Evolutionary conservation across 35 echinoderm and acorn worm species (phyloP).

Genomic region (Nesometra sesokonis): DNA sequence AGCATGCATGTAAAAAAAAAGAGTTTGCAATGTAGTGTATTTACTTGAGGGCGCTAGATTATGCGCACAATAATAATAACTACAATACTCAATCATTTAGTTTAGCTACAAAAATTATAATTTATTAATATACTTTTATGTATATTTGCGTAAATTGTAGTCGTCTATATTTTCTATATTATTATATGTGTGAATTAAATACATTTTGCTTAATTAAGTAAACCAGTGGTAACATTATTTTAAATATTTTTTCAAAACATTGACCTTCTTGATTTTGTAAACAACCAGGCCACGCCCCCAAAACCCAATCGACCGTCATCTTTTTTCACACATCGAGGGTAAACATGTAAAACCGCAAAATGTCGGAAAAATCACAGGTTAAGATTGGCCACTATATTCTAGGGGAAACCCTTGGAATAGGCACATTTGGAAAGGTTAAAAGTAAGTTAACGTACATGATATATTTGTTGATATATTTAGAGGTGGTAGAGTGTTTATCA

Average conservation of each 20-base stretch:
- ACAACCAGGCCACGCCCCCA: not conserved
- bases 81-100: too few relatives aligned
- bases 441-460: slow-evolving; percentile 75
- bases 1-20: too few relatives aligned
- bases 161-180: too few relatives aligned
- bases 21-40: too few relatives aligned
- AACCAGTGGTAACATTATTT: too few relatives aligned
- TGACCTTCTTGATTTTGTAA: not conserved
- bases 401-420: slow-evolving; percentile 91
- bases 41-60: too few relatives aligned
- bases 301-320: not conserved
- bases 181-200: too few relatives aligned
- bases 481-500: not conserved
- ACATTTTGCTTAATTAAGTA: too few relatives aligned
- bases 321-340: not conserved
- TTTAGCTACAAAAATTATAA: too few relatives aligned
- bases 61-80: too few relatives aligned
- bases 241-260: not conserved
- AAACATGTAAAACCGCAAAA: not conserved
- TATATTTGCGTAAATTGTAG: too few relatives aligned
- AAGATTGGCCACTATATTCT: slow-evolving; percentile 94
- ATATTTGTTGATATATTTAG: not conserved
- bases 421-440: slow-evolving; percentile 98
- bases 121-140: too few relatives aligned
- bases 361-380: slow-evolving; percentile 44